Evolutionary conservation across 2,888 invertebrate genomes (phyloP), one percentile per base, ranked within the genome.

Genomic region (Acleris cristana): DNA sequence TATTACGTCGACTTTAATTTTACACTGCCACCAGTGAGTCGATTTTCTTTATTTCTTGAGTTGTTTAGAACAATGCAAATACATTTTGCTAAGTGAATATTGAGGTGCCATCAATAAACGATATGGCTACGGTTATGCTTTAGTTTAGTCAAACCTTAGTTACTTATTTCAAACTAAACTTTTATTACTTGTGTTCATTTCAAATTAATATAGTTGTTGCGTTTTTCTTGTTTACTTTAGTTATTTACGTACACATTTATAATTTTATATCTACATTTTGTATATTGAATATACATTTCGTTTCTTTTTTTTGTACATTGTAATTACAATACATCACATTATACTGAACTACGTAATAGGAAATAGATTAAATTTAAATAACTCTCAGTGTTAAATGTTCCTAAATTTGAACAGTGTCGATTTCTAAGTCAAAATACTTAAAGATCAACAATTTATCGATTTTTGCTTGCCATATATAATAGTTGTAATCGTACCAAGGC

Each of bases 371-470:
- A 85, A 84, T 83, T 86, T 87, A 85, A 87, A 87, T 87, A 88
- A 88, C 86, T 90, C 90, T 90, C 90, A 90, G 85, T 92, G 91
- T 92, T 91, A 86, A 90, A 92, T 90, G 92, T 92, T 92, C 92
- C 92, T 92, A 92, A 90, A 92, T 89, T 90, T 86, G 82, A 90
- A 87, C 87, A 87, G 81, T 86, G 87, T 86, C 85, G 86, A 84
- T 84, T 85, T 86, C 87, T 86, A 79, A 85, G 78, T 79, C 80
- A 74, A 71, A 75, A 77, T 71, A 77, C 80, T 84, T 83, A 81
- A 77, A 82, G 78, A 77, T 84, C 73, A 71, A 80, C 78, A 69
- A 76, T 77, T 75, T 69, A 71, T 69, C 75, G 76, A 77, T 81
- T 80, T 84, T 86, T 84, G 90, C 92, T 92, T 92, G 92, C 92